Evolutionary conservation across 53 echinoderm and acorn worm species (phyloP).

Genomic region (Mesocentrotus franciscanus): DNA sequence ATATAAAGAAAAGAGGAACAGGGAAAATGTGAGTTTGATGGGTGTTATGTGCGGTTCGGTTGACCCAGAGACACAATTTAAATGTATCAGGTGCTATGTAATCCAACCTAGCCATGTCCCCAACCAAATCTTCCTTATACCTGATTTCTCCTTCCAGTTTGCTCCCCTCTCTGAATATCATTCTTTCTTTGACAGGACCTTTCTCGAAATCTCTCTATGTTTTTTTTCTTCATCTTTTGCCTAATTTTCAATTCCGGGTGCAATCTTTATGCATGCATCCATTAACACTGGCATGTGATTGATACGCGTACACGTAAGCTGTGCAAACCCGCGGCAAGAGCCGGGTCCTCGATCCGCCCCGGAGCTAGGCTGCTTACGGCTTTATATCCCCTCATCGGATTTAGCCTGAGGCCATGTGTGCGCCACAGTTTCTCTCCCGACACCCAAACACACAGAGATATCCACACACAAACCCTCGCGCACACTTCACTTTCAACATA

Average conservation of each 20-base stretch:
- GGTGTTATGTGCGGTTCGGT: not conserved
- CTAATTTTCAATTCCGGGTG: constrained; percentile 59
- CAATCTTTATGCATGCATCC: constrained; percentile 60
- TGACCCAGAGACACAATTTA: constrained; percentile 1
- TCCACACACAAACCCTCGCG: constrained; percentile 13
- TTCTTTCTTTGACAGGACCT: constrained; percentile 5
- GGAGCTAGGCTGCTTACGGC: constrained; percentile 65
- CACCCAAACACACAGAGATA: constrained; percentile 58
- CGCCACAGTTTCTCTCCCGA: constrained; percentile 60
- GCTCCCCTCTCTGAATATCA: not conserved
- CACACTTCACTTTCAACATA: constrained; percentile 33
- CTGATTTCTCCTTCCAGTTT: not conserved
- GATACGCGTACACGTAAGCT: constrained; percentile 65
- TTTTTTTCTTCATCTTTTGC: not conserved
- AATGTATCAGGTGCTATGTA: constrained; percentile 55
- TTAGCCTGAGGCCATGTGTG: constrained; percentile 65
- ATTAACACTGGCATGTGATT: constrained; percentile 63
- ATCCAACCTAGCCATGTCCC: not conserved
- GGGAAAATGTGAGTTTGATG: not conserved
- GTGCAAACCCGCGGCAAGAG: constrained; percentile 58
- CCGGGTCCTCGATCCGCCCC: constrained; percentile 56
- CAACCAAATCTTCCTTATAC: not conserved
- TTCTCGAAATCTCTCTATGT: not conserved
- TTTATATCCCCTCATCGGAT: constrained; percentile 69
- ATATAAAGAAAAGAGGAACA: not conserved